Percentiles rank a stretch among this genome's conserved stretches.
Conservation (phyloP, 2,888 invertebrate species). For the Prenolepis imparis region DNA sequence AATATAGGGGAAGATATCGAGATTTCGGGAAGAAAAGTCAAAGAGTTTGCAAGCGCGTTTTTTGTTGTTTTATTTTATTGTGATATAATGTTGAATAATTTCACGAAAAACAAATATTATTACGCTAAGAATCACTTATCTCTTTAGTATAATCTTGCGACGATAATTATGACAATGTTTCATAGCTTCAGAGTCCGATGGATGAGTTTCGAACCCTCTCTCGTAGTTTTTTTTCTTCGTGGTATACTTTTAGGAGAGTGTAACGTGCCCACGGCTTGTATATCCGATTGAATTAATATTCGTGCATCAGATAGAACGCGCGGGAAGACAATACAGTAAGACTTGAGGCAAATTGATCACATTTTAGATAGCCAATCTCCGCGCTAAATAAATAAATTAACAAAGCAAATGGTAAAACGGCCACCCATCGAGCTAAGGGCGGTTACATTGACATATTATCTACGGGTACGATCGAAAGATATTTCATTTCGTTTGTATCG, state of each 20-base stretch:
- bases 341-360: slow-evolving; percentile 49
- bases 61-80: too few relatives aligned
- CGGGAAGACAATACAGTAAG: slow-evolving; percentile 67
- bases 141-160: neutral
- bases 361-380: slow-evolving; percentile 39
- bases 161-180: slow-evolving; percentile 22
- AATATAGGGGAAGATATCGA: neutral
- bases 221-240: neutral
- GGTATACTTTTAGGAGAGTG: slow-evolving; percentile 14
- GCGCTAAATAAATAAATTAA: slow-evolving; percentile 53
- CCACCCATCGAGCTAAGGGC: slow-evolving; percentile 49
- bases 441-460: slow-evolving; percentile 35
- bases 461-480: neutral
- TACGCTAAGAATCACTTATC: slow-evolving; percentile 9
- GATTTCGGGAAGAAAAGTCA: neutral
- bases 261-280: slow-evolving; percentile 35
- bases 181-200: neutral
- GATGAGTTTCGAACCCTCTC: neutral
- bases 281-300: slow-evolving; percentile 73
- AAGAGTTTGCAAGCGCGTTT: neutral
- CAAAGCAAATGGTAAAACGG: slow-evolving; percentile 33
- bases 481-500: slow-evolving; percentile 1
- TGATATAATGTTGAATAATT: too few relatives aligned
- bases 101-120: neutral
- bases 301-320: slow-evolving; percentile 69